Evolutionary conservation across 2,888 invertebrate species (phyloP).

Genomic region (Xylota sylvarum): DNA sequence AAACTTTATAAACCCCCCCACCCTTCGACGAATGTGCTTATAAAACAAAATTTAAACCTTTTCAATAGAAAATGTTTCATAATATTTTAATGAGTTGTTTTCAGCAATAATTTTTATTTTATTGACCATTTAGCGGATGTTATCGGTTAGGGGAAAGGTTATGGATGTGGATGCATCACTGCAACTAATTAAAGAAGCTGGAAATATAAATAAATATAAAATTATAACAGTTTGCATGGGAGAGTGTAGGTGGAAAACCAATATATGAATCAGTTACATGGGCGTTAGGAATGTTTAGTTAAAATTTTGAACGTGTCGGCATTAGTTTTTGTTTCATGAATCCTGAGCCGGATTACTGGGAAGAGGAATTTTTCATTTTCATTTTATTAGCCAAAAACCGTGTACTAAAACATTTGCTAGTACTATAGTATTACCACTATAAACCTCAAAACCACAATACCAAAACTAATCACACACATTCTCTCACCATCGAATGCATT

Average conservation of each 20-base stretch:
- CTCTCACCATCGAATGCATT: conserved; percentile 1
- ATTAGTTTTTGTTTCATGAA: too few relatives aligned
- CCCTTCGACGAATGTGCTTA: conserved; percentile 62
- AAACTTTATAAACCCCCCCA: neutral
- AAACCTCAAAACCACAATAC: neutral
- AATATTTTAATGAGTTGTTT: conserved; percentile 7
- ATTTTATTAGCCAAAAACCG: too few relatives aligned
- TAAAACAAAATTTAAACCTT: neutral
- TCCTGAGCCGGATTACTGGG: too few relatives aligned
- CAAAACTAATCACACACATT: neutral
- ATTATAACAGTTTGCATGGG: too few relatives aligned
- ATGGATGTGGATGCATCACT: neutral
- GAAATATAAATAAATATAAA: too few relatives aligned
- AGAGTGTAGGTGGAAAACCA: too few relatives aligned
- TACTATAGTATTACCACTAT: neutral
- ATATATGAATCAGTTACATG: too few relatives aligned
- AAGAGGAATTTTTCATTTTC: too few relatives aligned
- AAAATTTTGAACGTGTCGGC: too few relatives aligned
- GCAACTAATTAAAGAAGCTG: too few relatives aligned
- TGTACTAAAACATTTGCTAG: too few relatives aligned
- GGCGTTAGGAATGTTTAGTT: too few relatives aligned
- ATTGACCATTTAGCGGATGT: neutral
- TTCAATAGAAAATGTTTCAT: neutral
- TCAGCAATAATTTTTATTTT: neutral
- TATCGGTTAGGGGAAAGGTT: neutral